Base-by-base conservation (phyloP, 2,797 vertebrate species). In the Acomys russatus region DNA sequence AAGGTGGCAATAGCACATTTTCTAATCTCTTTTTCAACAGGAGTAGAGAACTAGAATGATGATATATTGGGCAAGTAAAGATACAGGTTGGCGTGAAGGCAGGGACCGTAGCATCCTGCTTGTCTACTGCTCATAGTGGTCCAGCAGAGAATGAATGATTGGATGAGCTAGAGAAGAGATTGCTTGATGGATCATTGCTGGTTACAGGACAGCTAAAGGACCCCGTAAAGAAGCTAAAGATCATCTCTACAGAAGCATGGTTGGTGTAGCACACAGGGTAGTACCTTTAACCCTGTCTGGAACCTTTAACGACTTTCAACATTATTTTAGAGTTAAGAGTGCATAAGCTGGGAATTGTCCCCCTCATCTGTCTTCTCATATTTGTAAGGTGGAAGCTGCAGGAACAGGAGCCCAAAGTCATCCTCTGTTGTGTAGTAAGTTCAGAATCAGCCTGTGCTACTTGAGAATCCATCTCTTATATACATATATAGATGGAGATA, bases 201-300 rank as follows among this genome's bases (percentile, higher is more conserved):
- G 0, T 44, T 54, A n/a, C 11, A 18, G 4, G 61, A 30, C 14
- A 20, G 9, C 6, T 18, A 9, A 59, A 12, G 38, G 9, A 22
- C 35, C 30, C 68, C 2, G 12, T 7, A 22, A 23, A 3, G 23
- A 10, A 38, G 11, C 2, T 33, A n/a, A 51, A 14, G 17, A 7
- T 20, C 8, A 6, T 33, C 79, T 28, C 49, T 85, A 20, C 9
- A 23, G 49, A 6, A 92, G 8, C 56, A 25, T 20, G 74, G 54
- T 7, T 38, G 20, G 44, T 28, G 44, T 28, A 12, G 68, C 61
- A 35, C 8, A 2, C 35, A 30, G 3, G n/a, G 22, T 5, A 11
- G 18, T 14, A n/a, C n/a, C n/a, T n/a, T n/a, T n/a, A n/a, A n/a
- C n/a, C n/a, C n/a, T n/a, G 1, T 12, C 25, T 59, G 38, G 22